Percentiles rank a stretch among this genome's conserved stretches.
Conservation (phyloP, 1,140 invertebrate genomes). For the Pemphigus obesinymphae region DNA sequence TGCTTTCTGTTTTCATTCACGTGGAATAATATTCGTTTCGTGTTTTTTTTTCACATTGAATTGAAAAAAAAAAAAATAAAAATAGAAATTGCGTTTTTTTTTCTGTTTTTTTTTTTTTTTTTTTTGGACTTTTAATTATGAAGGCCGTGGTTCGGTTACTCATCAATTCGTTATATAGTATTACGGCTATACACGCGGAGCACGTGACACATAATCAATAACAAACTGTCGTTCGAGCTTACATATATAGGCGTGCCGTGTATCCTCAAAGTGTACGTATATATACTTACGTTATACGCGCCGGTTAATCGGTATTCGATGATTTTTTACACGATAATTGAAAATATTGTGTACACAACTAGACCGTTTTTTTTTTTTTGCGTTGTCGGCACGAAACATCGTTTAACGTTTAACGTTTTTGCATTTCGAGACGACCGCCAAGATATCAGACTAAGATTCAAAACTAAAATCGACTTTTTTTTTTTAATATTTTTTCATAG, state of each 20-base stretch:
- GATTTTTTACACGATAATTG: not conserved
- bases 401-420: too few species aligned
- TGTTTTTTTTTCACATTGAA: not conserved
- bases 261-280: not conserved
- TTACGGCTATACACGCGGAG: not conserved
- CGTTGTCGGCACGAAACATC: not conserved
- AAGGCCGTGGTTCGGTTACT: not conserved
- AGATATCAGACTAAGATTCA: too few species aligned
- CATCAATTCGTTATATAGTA: not conserved
- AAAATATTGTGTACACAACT: not conserved
- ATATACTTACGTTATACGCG: too few species aligned
- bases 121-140: constrained; percentile 2
- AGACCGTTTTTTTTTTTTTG: not conserved
- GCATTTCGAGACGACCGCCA: too few species aligned
- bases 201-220: constrained; percentile 31
- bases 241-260: not conserved
- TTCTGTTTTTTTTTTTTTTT: too few species aligned
- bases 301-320: not conserved
- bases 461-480: too few species aligned
- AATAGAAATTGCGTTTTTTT: not conserved
- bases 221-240: not conserved
- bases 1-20: not conserved
- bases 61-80: not conserved
- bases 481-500: too few species aligned
- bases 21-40: not conserved